Base-by-base conservation (phyloP, 2,797 vertebrate genomes). In the Phoeniculus purpureus region DNA sequence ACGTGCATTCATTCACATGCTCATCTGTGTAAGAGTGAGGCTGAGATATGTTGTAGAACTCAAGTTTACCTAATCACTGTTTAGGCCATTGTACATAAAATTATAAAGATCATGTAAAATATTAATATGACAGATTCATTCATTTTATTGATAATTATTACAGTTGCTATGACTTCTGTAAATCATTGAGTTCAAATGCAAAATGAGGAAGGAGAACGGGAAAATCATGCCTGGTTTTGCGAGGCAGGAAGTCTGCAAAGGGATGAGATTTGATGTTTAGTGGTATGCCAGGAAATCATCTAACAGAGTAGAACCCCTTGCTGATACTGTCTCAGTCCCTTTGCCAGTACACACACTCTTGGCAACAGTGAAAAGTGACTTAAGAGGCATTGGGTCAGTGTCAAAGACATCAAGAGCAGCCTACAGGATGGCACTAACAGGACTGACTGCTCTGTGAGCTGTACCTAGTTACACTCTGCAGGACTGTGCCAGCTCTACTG, bases 371-470 rank as follows among this genome's bases (percentile, higher is more conserved):
- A 52, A 47, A 20, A 32, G 25, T 58, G 21, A 37, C 52, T 55
- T 12, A 40, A 37, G 37, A 76, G 50, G 37, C 22, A 61, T n/a
- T 48, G 58, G 22, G 31, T 9, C 0, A 0, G 10, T 25, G n/a
- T 21, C 31, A 52, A 43, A 25, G 62, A 43, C 76, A 68, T 10
- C 37, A 65, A n/a, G 7, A 71, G 12, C 40, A 52, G 50, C 34
- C 10, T 21, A 3, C 8, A 31, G 47, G 22, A 48, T 4, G 23
- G 25, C 61, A 51, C 20, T 26, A 18, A 12, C 4, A 23, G 60
- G 15, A 16, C 25, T 15, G 32, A 10, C 3, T 12, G 47, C 4
- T 45, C n/a, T 1, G 0, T 32, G 47, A 40, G 10, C 32, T 31
- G 51, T 43, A 67, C 27, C 23, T 55, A 58, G 47, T 8, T 12